Evolutionary conservation across 2,797 vertebrate genomes (phyloP), one percentile per base, ranked within the genome.

Genomic region (Anas bahamensis): DNA sequence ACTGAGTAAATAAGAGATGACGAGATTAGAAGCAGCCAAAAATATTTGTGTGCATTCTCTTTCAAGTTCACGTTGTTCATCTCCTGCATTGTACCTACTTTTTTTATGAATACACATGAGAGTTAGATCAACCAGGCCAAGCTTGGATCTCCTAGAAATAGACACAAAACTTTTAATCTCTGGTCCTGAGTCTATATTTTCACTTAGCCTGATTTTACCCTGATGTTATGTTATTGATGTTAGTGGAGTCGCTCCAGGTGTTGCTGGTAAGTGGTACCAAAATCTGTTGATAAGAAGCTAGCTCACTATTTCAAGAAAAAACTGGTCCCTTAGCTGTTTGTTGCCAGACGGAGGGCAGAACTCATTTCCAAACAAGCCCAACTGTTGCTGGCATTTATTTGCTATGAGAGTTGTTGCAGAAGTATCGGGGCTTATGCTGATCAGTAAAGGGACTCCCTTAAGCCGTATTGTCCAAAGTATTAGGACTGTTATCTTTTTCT

Each of bases 391-490:
- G 59, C 5, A 9, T 92, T 86, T 89, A 83, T 76, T 92, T 76
- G 52, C 81, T 35, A 6, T 39, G 46, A 79, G 90, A 63, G 42
- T 56, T 64, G 17, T 63, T 85, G 42, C 68, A 85, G 86, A 92
- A 89, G n/a, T 94, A 41, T 63, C 69, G 71, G 52, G 21, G 41
- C 83, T 95, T 95, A 26, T 93, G 63, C 78, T 86, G 76, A 73
- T 93, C 29, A 19, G 4, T 91, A 95, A 95, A 90, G 53, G 33
- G 39, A 52, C 13, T 78, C 72, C 60, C 18, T 0, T 31, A 91
- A 89, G 48, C 39, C 6, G 1, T 37, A 16, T 35, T 41, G 73
- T 31, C 59, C 22, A 14, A 44, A 82, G 50, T 75, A 29, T 68
- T 60, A 33, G 80, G 76, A 14, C 71, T 84, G 57, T 78, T 80